These are phyloP conservation scores for Sphaeramia orbicularis DNA, from an alignment of 2,797 vertebrate genomes.

Conservation along the genomic window DNA sequence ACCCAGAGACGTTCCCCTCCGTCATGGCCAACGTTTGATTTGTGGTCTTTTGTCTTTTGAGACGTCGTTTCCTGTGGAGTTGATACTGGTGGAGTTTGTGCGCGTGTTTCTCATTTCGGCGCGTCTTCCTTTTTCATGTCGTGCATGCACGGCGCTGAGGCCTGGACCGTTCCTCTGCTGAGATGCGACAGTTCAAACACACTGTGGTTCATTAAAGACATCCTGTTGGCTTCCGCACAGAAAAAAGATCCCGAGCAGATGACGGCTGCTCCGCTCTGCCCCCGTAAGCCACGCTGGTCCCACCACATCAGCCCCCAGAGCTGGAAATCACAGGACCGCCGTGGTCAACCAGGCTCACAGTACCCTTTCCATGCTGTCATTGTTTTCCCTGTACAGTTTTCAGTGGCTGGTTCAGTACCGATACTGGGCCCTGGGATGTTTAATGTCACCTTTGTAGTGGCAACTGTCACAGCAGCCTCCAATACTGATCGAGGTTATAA, in stretches of 20 bases:
- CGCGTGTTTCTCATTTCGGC: slow-evolving; percentile 56
- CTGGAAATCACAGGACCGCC: slow-evolving; percentile 72
- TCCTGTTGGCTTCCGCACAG: slow-evolving; percentile 72
- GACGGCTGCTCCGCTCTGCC: slow-evolving; percentile 66
- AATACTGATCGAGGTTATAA: too few relatives aligned
- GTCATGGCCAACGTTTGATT: slow-evolving; percentile 62
- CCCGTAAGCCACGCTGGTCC: slow-evolving; percentile 74
- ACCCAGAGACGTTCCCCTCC: slow-evolving; percentile 36
- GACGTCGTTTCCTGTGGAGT: slow-evolving; percentile 62
- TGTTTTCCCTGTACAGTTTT: slow-evolving; percentile 49
- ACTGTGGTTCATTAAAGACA: slow-evolving; percentile 81
- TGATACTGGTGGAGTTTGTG: slow-evolving; percentile 38
- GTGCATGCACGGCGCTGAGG: slow-evolving; percentile 34
- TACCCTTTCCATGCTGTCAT: slow-evolving; percentile 73
- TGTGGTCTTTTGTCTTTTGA: slow-evolving; percentile 63
- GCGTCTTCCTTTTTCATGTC: slow-evolving; percentile 47
- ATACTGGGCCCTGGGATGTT: slow-evolving; percentile 70
- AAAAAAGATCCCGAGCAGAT: slow-evolving; percentile 65
- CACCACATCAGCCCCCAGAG: slow-evolving; percentile 75
- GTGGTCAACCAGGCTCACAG: slow-evolving; percentile 69
- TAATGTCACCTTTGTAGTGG: slow-evolving; percentile 70
- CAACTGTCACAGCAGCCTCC: slow-evolving; percentile 51
- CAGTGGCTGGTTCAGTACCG: slow-evolving; percentile 47
- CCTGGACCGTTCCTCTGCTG: slow-evolving; percentile 48
- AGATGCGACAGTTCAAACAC: slow-evolving; percentile 78